phyloP scores from a whole-genome alignment of 2,797 vertebrate species.

The Chelon labrosus region DNA sequence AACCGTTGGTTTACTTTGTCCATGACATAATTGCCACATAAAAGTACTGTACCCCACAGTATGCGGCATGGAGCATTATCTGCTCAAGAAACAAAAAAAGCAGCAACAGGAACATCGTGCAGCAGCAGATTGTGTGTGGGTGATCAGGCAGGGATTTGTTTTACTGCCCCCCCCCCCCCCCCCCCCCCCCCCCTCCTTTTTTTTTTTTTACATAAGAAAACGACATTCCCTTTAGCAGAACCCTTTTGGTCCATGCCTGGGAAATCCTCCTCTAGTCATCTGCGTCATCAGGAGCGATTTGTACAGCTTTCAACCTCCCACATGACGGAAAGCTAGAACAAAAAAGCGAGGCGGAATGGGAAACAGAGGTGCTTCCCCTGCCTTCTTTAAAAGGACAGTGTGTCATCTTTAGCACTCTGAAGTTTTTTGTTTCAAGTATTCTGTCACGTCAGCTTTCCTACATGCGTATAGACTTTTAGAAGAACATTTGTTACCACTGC shows the following conservation, averaged over 20 bases:
- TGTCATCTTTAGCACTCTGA: background rate
- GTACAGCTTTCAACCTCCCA: conserved; percentile 68
- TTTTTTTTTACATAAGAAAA: conserved; percentile 45
- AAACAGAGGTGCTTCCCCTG: conserved; percentile 53
- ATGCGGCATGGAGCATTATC: conserved; percentile 36
- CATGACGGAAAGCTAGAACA: conserved; percentile 55
- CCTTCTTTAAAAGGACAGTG: conserved; percentile 9
- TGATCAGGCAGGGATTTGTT: conserved; percentile 48
- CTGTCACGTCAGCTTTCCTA: background rate
- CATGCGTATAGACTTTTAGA: background rate
- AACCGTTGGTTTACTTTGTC: conserved; percentile 21
- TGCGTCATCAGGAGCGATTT: conserved; percentile 65
- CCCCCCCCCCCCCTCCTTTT: conserved; percentile 7
- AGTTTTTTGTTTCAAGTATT: conserved; percentile 1
- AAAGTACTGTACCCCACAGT: conserved; percentile 29
- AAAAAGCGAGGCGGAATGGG: conserved; percentile 19
- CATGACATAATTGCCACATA: conserved; percentile 40
- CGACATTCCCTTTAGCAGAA: conserved; percentile 46
- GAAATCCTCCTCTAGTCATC: conserved; percentile 70
- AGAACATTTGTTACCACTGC: background rate
- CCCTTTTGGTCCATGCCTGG: conserved; percentile 51
- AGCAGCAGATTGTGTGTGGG: conserved; percentile 59
- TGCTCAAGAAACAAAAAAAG: conserved; percentile 31
- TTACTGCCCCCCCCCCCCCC: no score
- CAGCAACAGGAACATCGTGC: conserved; percentile 39